Base-by-base conservation (phyloP, 2,888 invertebrate genomes). In the Dolichopus griseipennis region DNA sequence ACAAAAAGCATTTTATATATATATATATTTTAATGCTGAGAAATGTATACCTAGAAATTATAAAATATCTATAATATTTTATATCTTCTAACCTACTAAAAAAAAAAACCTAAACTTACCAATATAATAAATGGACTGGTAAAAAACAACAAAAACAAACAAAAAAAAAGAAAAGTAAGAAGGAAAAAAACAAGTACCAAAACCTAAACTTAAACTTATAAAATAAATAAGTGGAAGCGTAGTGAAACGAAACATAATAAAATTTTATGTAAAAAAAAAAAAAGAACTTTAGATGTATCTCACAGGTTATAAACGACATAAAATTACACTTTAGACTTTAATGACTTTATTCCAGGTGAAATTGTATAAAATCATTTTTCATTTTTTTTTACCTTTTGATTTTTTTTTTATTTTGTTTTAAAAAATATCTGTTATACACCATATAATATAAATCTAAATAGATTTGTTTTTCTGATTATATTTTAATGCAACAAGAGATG, bases 321-420 rank as follows among this genome's bases (percentile, higher is more conserved):
- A 52, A 52, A 52, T 52, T 52, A 52, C 52, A 52, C 52, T 52
- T 52, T 52, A 52, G 52, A 52, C 52, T 52, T 52, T 52, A 52
- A 52, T 52, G 52, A 52, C 52, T 52, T 52, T 18, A n/a, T 52
- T 52, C 18, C 15, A 52, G 27, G 27, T 27, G 27, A 27, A 27
- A 37, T 9, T 37, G 37, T 10, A 9, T 37, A 37, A 37, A 4
- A 27, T 27, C 52, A n/a, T 9, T 52, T 52, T 52, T 52, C 18
- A n/a, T n/a, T n/a, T n/a, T n/a, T n/a, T n/a, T n/a, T n/a, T n/a
- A n/a, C n/a, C n/a, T n/a, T n/a, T n/a, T n/a, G n/a, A n/a, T n/a
- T n/a, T n/a, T n/a, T n/a, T n/a, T n/a, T n/a, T n/a, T 18, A 18
- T 52, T 52, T 18, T 18, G 5, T 52, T 52, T 52, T 12, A 52